Evolutionary conservation across 1,140 invertebrate species (phyloP), one percentile per base, ranked within the genome.

Genomic region (Eumaeus atala): DNA sequence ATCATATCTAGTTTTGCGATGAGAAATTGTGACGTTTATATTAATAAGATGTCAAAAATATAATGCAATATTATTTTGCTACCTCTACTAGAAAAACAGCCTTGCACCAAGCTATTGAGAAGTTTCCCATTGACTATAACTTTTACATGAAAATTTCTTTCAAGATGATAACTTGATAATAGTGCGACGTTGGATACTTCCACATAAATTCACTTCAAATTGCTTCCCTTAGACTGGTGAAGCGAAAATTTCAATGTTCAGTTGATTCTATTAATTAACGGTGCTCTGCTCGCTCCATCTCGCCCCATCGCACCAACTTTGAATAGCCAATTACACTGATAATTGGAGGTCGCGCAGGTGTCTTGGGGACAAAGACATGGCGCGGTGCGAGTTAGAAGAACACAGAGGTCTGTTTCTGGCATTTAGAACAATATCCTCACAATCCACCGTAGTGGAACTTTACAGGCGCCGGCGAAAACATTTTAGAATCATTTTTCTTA

Each of bases 261-360:
- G 69, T 73, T 79, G 77, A 84, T 82, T 79, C 68, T 70, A 82
- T 84, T 83, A 83, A 84, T 84, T 83, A 81, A 74, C 58, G 65
- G 72, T 72, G 74, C 74, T 72, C 69, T 72, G 67, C 69, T 72
- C 73, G 74, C 68, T 64, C 64, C 73, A 77, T 81, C 69, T 72
- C 73, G 74, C 72, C 65, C 66, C 73, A 77, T 81, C 70, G 74
- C 68, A 68, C 71, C 61, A 73, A 76, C 60, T 76, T 70, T 83
- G 82, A 83, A 85, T 85, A 81, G 78, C 76, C 82, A 83, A 85
- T 85, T 85, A 83, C 77, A 76, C 69, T 70, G 70, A 75, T 83
- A 85, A 85, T 85, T 83, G 79, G 74, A 71, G 77, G 73, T 77
- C 69, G 74, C 62, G 72, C 72, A 79, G 80, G 74, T 77, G 75